Evolutionary conservation across 2,797 vertebrate genomes (phyloP).

Genomic region (Carcharodon carcharias): DNA sequence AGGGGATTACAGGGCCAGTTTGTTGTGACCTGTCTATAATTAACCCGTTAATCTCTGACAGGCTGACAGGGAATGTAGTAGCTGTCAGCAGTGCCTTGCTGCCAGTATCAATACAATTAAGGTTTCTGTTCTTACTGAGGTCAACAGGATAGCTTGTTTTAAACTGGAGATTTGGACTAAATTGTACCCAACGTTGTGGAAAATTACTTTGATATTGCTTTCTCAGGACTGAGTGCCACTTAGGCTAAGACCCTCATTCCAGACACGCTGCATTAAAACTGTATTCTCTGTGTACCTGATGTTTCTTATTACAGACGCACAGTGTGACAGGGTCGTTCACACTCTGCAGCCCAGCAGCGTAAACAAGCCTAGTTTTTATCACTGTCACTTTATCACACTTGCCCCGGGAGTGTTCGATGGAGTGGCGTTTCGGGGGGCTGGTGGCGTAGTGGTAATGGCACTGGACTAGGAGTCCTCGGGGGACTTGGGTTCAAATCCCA

Average conservation of each 20-base stretch:
- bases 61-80: constrained; percentile 38
- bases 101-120: constrained; percentile 71
- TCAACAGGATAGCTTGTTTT: constrained; percentile 65
- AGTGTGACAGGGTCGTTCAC: not conserved
- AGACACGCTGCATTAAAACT: constrained; percentile 39
- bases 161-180: constrained; percentile 68
- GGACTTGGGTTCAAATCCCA: too few species aligned
- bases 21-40: not conserved
- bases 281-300: not conserved
- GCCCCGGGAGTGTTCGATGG: too few species aligned
- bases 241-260: constrained; percentile 64
- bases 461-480: too few species aligned
- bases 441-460: too few species aligned
- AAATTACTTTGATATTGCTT: constrained; percentile 76
- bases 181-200: constrained; percentile 76
- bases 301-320: not conserved
- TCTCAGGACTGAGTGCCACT: constrained; percentile 57
- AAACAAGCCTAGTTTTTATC: not conserved
- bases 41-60: not conserved
- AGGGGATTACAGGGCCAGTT: too few species aligned
- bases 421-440: too few species aligned
- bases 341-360: not conserved
- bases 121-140: constrained; percentile 61
- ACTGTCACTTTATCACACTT: not conserved
- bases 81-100: constrained; percentile 57